phyloP scores from a whole-genome alignment of 1,140 invertebrate genomes.

The Oryzaephilus surinamensis region DNA sequence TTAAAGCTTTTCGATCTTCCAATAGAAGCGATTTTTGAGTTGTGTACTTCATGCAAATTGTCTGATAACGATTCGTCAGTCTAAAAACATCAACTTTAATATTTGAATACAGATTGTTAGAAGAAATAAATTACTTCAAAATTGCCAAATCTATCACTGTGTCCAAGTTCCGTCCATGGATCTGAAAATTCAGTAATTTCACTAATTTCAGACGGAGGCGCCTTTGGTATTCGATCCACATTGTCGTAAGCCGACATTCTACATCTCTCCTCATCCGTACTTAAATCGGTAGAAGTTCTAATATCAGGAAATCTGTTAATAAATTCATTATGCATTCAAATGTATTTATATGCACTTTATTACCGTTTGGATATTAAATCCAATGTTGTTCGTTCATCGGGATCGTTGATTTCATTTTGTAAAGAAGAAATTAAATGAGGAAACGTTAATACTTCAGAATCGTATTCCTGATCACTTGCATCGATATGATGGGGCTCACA shows the following conservation, averaged over 20 bases:
- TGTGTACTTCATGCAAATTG: conserved; percentile 13
- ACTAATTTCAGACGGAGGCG: conserved; percentile 32
- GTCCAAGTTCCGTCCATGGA: conserved; percentile 31
- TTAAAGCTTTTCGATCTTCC: conserved; percentile 60
- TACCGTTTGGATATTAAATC: conserved; percentile 65
- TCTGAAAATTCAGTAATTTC: conserved; percentile 33
- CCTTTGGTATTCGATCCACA: conserved; percentile 39
- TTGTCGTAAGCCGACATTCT: conserved; percentile 68
- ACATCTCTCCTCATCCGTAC: conserved; percentile 23
- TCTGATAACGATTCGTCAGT: conserved; percentile 30
- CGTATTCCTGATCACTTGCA: conserved; percentile 42
- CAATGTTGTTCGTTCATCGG: conserved; percentile 50
- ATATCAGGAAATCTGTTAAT: conserved; percentile 34
- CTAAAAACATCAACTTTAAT: conserved; percentile 8
- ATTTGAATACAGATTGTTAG: conserved; percentile 1
- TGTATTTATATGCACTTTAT: conserved; percentile 6
- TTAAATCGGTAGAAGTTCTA: conserved; percentile 23
- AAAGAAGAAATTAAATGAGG: conserved; percentile 18
- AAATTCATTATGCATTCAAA: conserved; percentile 8
- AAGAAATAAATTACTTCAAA: not conserved
- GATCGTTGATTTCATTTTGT: conserved; percentile 37
- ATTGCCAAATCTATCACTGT: conserved; percentile 21
- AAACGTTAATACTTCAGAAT: conserved; percentile 35
- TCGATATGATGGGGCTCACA: conserved; percentile 28
- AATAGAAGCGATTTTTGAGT: conserved; percentile 33